These are phyloP conservation scores for Kryphioiulus occultus DNA, from an alignment of 2,888 invertebrate genomes.

Conservation along the genomic window DNA sequence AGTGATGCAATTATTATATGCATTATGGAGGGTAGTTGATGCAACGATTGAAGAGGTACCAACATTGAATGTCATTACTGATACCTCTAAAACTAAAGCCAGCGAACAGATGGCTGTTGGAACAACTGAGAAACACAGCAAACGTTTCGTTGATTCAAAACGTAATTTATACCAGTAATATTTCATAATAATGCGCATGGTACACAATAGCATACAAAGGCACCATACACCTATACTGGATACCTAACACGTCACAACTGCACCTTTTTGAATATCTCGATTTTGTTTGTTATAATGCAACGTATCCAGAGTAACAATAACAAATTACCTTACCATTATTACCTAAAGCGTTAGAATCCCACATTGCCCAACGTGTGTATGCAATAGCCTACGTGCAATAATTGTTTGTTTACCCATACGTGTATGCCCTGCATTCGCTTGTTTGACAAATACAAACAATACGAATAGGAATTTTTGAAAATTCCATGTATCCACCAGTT, in stretches of 20 bases:
- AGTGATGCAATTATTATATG: background rate
- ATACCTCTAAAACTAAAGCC: background rate
- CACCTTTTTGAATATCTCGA: background rate
- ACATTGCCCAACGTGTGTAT: background rate
- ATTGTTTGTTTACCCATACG: slow-evolving; percentile 1
- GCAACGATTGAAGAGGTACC: background rate
- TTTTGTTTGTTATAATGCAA: slow-evolving; percentile 1
- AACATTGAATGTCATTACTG: too few relatives aligned
- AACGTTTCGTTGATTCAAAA: too few relatives aligned
- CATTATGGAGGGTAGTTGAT: background rate
- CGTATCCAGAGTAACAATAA: background rate
- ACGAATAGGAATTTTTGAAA: background rate
- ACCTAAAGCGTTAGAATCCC: background rate
- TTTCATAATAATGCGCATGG: too few relatives aligned
- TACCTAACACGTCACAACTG: background rate
- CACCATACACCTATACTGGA: background rate
- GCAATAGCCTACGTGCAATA: slow-evolving; percentile 6
- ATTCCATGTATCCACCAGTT: background rate
- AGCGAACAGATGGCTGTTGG: background rate
- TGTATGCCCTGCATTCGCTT: background rate
- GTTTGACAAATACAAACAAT: slow-evolving; percentile 12
- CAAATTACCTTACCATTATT: background rate
- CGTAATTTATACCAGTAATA: too few relatives aligned
- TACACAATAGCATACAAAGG: background rate
- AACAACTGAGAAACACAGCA: background rate